Conservation (phyloP, 1,140 invertebrate genomes). For the Pachyrhynchus sulphureomaculatus region DNA sequence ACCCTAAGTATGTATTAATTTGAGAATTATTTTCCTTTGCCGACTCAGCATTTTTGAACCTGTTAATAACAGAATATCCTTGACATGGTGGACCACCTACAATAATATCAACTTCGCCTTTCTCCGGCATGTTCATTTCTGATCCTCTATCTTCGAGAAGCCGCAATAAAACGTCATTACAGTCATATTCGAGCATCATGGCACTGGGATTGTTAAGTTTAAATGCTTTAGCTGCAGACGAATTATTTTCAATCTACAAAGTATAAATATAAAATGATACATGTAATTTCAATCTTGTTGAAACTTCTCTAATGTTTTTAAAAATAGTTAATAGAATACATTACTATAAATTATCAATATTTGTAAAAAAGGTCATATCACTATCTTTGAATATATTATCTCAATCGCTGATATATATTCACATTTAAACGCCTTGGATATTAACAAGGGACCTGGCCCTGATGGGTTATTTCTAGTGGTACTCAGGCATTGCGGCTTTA, state of each 20-base stretch:
- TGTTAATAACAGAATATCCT: conserved; percentile 87
- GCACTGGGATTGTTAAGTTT: conserved; percentile 72
- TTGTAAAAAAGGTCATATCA: no score
- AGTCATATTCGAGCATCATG: conserved; percentile 78
- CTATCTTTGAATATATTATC: no score
- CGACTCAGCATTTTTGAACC: conserved; percentile 81
- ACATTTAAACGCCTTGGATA: no score
- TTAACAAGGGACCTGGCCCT: no score
- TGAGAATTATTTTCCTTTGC: conserved; percentile 86
- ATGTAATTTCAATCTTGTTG: no score
- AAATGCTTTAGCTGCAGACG: conserved; percentile 77
- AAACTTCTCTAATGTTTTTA: no score
- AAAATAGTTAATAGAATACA: no score
- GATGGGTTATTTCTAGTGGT: no score
- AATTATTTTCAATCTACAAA: conserved; percentile 69
- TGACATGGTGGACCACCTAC: conserved; percentile 91
- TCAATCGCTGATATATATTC: no score
- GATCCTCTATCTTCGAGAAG: conserved; percentile 59
- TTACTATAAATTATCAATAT: no score
- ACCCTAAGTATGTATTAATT: conserved; percentile 80
- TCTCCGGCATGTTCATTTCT: conserved; percentile 68
- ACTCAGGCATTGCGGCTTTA: no score
- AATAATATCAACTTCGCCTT: conserved; percentile 80
- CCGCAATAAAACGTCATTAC: conserved; percentile 69
- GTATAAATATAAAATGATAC: no score